phyloP scores from a whole-genome alignment of 2,888 invertebrate species.

The Drosophila fungiperda region DNA sequence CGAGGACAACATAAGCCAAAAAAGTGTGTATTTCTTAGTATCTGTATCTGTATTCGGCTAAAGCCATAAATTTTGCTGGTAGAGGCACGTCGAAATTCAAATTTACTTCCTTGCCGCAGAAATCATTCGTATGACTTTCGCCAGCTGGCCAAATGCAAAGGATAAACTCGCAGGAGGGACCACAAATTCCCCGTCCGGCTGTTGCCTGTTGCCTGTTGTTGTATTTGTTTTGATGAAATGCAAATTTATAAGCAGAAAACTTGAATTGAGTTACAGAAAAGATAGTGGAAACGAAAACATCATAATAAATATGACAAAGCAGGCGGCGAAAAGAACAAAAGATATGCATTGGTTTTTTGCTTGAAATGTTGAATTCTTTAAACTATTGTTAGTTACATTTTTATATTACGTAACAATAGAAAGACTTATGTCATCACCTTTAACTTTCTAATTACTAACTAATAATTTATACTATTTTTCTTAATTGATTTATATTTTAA shows the following conservation, averaged over 20 bases:
- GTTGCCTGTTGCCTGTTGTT: conserved; percentile 31
- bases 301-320: conserved; percentile 45
- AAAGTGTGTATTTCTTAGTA: neutral
- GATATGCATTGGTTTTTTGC: conserved; percentile 51
- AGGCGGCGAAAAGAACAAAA: conserved; percentile 35
- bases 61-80: conserved; percentile 64
- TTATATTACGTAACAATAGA: neutral
- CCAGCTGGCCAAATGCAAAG: conserved; percentile 33
- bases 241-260: conserved; percentile 68
- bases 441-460: neutral
- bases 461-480: conserved; percentile 2
- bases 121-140: conserved; percentile 33
- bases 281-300: conserved; percentile 29
- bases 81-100: conserved; percentile 65
- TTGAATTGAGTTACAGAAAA: conserved; percentile 49
- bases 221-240: conserved; percentile 58
- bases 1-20: conserved; percentile 47
- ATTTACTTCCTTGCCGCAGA: conserved; percentile 57
- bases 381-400: neutral
- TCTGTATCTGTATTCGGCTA: conserved; percentile 21
- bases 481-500: neutral
- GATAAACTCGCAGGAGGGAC: conserved; percentile 29
- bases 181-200: conserved; percentile 27
- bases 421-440: neutral
- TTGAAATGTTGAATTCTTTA: neutral